phyloP scores from a whole-genome alignment of 2,797 vertebrate genomes.

The Hydrophis major region DNA sequence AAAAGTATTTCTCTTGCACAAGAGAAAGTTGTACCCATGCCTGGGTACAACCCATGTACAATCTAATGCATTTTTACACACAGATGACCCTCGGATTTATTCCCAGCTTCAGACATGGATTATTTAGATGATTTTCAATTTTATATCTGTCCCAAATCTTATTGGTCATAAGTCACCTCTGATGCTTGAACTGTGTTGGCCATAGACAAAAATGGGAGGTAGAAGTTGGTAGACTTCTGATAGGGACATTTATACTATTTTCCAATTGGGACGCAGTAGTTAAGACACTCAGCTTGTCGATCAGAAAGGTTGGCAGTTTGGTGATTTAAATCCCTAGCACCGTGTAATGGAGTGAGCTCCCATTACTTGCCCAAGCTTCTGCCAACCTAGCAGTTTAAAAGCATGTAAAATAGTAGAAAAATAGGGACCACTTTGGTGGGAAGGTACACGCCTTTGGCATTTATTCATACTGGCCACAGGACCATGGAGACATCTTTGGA shows the following conservation, averaged over 20 bases:
- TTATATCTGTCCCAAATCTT: neutral
- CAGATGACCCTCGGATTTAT: neutral
- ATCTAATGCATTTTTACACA: neutral
- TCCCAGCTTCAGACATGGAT: neutral
- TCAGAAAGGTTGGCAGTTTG: no score
- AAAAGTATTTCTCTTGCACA: constrained; percentile 5
- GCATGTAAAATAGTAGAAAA: no score
- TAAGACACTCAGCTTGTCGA: no score
- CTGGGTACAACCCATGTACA: neutral
- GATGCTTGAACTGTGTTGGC: neutral
- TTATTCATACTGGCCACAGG: no score
- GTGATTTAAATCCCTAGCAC: no score
- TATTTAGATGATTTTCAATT: neutral
- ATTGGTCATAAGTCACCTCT: neutral
- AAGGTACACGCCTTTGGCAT: no score
- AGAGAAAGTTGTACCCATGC: constrained; percentile 4
- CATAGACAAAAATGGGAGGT: neutral
- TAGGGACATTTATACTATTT: neutral
- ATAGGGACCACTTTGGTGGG: no score
- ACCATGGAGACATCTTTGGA: no score
- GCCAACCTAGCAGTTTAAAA: no score
- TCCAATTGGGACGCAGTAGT: neutral
- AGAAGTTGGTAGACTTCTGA: neutral
- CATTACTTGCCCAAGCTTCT: no score
- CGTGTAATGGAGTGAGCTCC: no score